Evolutionary conservation across 2,113 vertebrate genomes (phyloP), one percentile per base, ranked within the genome.

Genomic region (Cavia aperea): DNA sequence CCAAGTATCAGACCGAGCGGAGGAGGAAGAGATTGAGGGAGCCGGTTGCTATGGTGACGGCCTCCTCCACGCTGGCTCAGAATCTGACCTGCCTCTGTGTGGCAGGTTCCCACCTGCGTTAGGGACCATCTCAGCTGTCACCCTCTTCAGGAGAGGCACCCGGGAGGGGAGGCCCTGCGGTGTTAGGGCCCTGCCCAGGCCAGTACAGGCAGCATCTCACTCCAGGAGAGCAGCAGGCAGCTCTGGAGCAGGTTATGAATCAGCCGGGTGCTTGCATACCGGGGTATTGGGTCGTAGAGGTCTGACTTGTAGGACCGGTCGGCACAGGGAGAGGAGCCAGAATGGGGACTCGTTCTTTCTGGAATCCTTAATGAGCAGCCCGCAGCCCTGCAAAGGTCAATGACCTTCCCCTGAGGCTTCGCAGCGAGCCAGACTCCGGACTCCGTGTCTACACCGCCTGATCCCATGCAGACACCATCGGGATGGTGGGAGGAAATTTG

Each of bases 1-100:
- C 75, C 66, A 65, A 29, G n/a, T 5, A 1, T 87, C 72, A 88
- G 84, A n/a, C 36, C 36, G 43, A 92, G 82, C 89, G 49, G 92
- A 66, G 51, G 51, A 63, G 46, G 63, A 51, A 62, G 56, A 73
- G 62, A 78, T n/a, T 66, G 89, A 81, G 77, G 81, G 70, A 93
- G 90, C 77, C 88, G 85, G 93, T 96, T 96, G 92, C 93, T 81
- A 95, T 94, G 88, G 96, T n/a, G 46, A 95, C 2, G 0, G 54
- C 75, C 63, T 77, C 81, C 93, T 51, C 81, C 56, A 36, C 4
- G 75, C 63, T 43, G 10, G 9, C 33, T 46, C 78, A 77, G 81
- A 75, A 63, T 82, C 23, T 54, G 78, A 92, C 43, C 86, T 86
- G 82, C 62, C 5, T 86, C 4, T 60, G 63, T 46, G 33, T n/a